phyloP scores from a whole-genome alignment of 2,113 vertebrate species.

The Datnioides undecimradiatus region DNA sequence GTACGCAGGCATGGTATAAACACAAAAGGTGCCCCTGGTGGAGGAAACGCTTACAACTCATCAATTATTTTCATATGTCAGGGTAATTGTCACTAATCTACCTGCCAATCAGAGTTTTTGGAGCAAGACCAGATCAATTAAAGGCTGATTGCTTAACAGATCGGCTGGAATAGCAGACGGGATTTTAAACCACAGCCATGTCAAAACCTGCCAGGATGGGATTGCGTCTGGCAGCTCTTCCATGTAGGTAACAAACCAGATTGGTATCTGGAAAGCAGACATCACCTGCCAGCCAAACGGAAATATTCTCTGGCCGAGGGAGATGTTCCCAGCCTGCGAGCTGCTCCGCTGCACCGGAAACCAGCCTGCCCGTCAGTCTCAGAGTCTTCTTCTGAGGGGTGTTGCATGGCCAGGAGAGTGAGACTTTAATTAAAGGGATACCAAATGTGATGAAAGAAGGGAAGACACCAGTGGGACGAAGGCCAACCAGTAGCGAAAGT shows the following conservation, averaged over 20 bases:
- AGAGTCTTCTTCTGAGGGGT: neutral
- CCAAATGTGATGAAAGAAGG: neutral
- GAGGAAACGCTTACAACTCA: neutral
- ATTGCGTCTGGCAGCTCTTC: slow-evolving; percentile 13
- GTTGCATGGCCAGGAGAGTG: too few species aligned
- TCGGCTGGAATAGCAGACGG: slow-evolving; percentile 9
- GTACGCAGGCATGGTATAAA: neutral
- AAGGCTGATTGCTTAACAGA: slow-evolving; percentile 29
- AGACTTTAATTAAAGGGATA: too few species aligned
- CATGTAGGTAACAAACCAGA: slow-evolving; percentile 27
- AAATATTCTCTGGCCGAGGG: slow-evolving; percentile 2
- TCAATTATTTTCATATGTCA: neutral
- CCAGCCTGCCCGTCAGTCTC: neutral
- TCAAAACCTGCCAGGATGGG: slow-evolving; percentile 21
- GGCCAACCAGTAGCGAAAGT: neutral
- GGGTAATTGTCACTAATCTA: neutral
- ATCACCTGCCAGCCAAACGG: slow-evolving; percentile 14
- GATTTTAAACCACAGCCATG: slow-evolving; percentile 24
- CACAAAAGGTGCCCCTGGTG: neutral
- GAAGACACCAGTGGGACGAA: neutral
- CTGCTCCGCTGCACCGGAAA: slow-evolving; percentile 14
- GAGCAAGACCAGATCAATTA: slow-evolving; percentile 9
- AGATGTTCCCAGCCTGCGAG: slow-evolving; percentile 19
- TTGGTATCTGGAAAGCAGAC: slow-evolving; percentile 21
- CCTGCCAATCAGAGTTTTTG: slow-evolving; percentile 1